These are phyloP conservation scores for Lymantria dispar DNA, from an alignment of 2,888 invertebrate species.

Conservation along the genomic window DNA sequence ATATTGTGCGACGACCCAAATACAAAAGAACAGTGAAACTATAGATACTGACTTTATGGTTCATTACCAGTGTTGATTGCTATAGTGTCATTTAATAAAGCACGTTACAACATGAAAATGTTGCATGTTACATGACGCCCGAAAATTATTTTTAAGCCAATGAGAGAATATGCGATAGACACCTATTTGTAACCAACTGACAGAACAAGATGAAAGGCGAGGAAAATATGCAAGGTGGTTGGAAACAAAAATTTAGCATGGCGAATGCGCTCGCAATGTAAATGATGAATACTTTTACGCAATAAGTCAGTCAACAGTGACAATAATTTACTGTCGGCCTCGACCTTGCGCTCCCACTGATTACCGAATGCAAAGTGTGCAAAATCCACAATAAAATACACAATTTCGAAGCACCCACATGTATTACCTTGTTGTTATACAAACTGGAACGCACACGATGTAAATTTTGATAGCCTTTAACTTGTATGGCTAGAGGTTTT, in stretches of 20 bases:
- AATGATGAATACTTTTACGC: conserved; percentile 54
- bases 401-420: conserved; percentile 61
- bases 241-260: conserved; percentile 14
- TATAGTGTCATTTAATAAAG: conserved; percentile 44
- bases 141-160: conserved; percentile 9
- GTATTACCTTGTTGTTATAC: conserved; percentile 61
- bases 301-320: conserved; percentile 49
- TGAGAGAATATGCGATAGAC: not conserved
- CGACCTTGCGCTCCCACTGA: conserved; percentile 72
- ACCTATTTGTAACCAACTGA: not conserved
- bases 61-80: conserved; percentile 43
- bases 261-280: conserved; percentile 30
- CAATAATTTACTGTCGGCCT: conserved; percentile 63
- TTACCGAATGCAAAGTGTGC: conserved; percentile 56
- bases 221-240: conserved; percentile 6
- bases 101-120: conserved; percentile 39
- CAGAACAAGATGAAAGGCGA: not conserved
- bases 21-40: conserved; percentile 57
- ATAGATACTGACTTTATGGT: conserved; percentile 16
- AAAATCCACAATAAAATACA: conserved; percentile 53
- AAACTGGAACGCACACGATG: conserved; percentile 70
- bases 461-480: conserved; percentile 74
- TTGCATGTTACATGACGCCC: conserved; percentile 26
- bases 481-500: conserved; percentile 67
- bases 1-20: conserved; percentile 40